Conservation (phyloP, 2,797 vertebrate genomes). For the Oreochromis mossambicus region DNA sequence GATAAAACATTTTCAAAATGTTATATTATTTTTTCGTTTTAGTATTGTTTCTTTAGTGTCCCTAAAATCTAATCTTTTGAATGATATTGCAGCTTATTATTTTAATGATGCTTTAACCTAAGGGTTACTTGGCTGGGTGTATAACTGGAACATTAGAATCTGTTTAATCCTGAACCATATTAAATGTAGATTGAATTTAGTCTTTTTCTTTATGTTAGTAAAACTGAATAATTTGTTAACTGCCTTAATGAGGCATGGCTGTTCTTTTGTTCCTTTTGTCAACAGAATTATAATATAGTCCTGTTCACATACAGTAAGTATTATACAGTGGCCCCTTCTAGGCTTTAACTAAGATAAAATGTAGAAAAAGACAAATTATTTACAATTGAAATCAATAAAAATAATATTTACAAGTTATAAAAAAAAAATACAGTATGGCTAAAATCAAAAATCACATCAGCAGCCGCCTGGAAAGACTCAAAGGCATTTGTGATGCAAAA, state of each 20-base stretch:
- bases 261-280: conserved; percentile 3
- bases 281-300: conserved; percentile 21
- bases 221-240: not conserved
- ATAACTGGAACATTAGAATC: not conserved
- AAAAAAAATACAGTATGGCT: conserved; percentile 4
- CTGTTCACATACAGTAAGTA: conserved; percentile 23
- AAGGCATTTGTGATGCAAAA: conserved; percentile 72
- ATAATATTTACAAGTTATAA: not conserved
- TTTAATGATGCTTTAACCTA: not conserved
- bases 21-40: not conserved
- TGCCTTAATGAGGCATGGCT: not conserved
- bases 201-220: not conserved
- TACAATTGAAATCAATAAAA: conserved; percentile 30
- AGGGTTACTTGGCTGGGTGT: not conserved
- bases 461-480: conserved; percentile 55
- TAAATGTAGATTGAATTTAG: not conserved
- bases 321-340: conserved; percentile 3
- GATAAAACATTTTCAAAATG: not conserved
- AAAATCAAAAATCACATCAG: conserved; percentile 47
- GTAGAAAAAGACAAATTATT: conserved; percentile 29
- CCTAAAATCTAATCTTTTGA: not conserved
- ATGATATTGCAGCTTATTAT: not conserved
- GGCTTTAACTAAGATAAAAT: conserved; percentile 32
- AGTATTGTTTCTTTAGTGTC: not conserved
- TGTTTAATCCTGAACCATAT: not conserved